A percentile compares a stretch with the other conserved stretches of the same genome.
Evolutionary conservation across 1,140 invertebrate genomes (phyloP).

Genomic region (Tetramorium simillimum): DNA sequence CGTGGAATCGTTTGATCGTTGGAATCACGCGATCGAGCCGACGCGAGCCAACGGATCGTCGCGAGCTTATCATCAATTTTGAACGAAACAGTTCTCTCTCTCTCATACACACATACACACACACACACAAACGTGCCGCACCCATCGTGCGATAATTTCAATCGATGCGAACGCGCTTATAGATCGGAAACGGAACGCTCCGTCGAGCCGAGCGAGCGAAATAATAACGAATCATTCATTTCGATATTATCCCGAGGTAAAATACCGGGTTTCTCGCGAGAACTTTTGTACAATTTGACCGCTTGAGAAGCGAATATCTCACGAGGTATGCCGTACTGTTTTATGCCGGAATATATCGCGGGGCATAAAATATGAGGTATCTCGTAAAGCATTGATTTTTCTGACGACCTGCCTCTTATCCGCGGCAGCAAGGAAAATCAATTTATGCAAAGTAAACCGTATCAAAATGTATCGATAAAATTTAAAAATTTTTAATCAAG

Average conservation of each 20-base stretch:
- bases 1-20: not conserved
- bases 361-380: not conserved
- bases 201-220: not conserved
- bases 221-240: not conserved
- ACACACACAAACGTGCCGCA: not conserved
- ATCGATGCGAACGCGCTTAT: constrained; percentile 7
- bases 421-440: not conserved
- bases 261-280: not conserved
- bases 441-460: not conserved
- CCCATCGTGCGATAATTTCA: constrained; percentile 42
- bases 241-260: not conserved
- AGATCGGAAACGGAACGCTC: not conserved
- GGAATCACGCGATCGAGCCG: not conserved
- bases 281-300: not conserved
- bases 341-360: not conserved
- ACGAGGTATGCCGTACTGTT: not conserved
- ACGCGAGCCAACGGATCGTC: not conserved
- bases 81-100: not conserved
- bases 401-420: not conserved
- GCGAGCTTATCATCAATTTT: constrained; percentile 34
- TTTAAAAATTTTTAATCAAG: not conserved
- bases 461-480: not conserved
- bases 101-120: too few relatives aligned
- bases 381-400: not conserved
- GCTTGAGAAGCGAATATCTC: not conserved